Percentiles rank a stretch among this genome's conserved stretches.
phyloP scores from a whole-genome alignment of 2,113 vertebrate species.

The Ceyx cyanopectus region DNA sequence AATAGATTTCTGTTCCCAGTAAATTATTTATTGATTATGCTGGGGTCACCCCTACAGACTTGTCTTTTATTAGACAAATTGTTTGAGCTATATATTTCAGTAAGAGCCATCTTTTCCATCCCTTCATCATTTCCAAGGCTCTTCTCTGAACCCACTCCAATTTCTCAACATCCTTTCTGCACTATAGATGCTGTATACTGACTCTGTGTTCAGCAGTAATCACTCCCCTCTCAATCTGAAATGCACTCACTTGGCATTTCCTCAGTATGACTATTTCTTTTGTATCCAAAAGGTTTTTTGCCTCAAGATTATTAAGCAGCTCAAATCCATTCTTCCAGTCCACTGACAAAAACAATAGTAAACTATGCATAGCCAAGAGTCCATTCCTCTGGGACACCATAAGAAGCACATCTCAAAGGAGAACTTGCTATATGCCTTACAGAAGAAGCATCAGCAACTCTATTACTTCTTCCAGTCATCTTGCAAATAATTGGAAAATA shows the following conservation, averaged over 20 bases:
- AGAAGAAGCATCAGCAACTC: background rate
- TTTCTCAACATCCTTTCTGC: background rate
- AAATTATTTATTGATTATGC: conserved; percentile 15
- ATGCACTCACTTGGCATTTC: background rate
- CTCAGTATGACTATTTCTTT: background rate
- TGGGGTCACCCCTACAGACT: background rate
- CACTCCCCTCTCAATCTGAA: background rate
- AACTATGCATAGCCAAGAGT: background rate
- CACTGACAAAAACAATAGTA: fast-evolving
- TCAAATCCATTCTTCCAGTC: background rate
- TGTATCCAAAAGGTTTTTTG: background rate
- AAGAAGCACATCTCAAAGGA: background rate
- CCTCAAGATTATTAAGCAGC: background rate
- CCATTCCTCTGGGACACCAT: fast-evolving
- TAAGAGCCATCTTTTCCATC: background rate
- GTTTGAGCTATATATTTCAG: background rate
- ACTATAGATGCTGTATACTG: background rate
- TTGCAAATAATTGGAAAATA: background rate
- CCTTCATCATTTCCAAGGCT: background rate
- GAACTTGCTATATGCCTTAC: background rate
- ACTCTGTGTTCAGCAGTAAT: background rate
- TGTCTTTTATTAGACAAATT: background rate
- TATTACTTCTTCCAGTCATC: background rate
- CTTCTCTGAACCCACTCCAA: background rate
- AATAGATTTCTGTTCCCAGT: conserved; percentile 38